These are phyloP conservation scores for Gambusia yucatana DNA, from an alignment of 2,797 vertebrate species.

Conservation along the genomic window DNA sequence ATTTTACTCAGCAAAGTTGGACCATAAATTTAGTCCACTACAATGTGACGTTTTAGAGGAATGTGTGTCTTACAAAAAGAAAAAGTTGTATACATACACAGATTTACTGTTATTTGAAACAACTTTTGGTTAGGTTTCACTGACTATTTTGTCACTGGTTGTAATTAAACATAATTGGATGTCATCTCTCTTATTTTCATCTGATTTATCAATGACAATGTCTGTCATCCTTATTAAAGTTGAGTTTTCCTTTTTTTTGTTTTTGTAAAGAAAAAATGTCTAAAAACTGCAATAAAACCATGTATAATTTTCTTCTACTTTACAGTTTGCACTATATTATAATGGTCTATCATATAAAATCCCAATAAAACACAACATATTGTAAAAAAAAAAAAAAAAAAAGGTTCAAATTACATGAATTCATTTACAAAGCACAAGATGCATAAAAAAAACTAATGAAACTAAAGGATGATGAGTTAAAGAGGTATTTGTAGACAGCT, in stretches of 20 bases:
- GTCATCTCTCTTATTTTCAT: neutral
- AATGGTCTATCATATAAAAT: neutral
- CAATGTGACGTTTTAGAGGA: neutral
- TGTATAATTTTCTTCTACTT: neutral
- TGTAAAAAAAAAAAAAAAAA: neutral
- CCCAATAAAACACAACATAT: neutral
- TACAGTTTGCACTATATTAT: neutral
- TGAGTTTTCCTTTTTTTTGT: neutral
- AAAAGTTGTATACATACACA: neutral
- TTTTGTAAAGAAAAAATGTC: neutral
- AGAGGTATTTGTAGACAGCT: conserved; percentile 31
- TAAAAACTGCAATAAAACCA: neutral
- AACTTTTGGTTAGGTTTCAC: neutral
- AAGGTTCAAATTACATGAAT: neutral
- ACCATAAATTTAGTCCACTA: neutral
- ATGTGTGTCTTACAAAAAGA: neutral
- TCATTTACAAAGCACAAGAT: neutral
- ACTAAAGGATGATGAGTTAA: neutral
- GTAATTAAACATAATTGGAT: neutral
- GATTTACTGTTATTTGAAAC: neutral
- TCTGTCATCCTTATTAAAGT: neutral
- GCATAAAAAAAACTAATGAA: conserved; percentile 29
- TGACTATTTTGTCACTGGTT: neutral
- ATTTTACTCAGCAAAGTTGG: neutral
- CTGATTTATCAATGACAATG: neutral